Conservation (phyloP, 2,113 vertebrate genomes). For the Malurus cyaneus region DNA sequence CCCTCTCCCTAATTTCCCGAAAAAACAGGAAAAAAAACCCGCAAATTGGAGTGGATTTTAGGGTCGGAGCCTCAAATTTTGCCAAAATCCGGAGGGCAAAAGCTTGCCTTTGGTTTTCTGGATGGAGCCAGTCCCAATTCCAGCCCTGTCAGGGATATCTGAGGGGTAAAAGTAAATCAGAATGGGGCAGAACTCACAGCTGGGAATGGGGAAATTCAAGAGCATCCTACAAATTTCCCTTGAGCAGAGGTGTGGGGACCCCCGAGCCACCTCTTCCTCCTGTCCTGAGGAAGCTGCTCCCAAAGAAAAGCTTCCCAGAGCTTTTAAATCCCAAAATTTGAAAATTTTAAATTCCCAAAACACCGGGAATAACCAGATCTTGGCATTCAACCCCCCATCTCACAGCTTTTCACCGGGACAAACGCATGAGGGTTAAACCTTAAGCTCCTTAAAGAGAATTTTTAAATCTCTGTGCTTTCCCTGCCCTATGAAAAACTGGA, state of each 20-base stretch:
- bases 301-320: not conserved
- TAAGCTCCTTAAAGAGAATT: not conserved
- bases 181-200: not conserved
- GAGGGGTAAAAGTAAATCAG: not conserved
- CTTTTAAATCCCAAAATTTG: not conserved
- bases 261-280: not conserved
- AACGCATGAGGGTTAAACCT: accelerated
- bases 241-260: not conserved
- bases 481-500: not conserved
- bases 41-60: too few species aligned
- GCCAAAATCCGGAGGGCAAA: not conserved
- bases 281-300: not conserved
- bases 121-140: not conserved
- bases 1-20: not conserved
- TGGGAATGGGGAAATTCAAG: not conserved
- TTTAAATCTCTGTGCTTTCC: not conserved
- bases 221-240: too few species aligned
- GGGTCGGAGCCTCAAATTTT: not conserved
- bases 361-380: not conserved
- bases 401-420: not conserved
- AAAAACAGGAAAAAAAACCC: accelerated
- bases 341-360: too few species aligned
- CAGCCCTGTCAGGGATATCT: not conserved
- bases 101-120: not conserved
- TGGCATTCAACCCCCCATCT: not conserved